phyloP scores from a whole-genome alignment of 2,113 vertebrate species.

The Aegotheles bennettii region DNA sequence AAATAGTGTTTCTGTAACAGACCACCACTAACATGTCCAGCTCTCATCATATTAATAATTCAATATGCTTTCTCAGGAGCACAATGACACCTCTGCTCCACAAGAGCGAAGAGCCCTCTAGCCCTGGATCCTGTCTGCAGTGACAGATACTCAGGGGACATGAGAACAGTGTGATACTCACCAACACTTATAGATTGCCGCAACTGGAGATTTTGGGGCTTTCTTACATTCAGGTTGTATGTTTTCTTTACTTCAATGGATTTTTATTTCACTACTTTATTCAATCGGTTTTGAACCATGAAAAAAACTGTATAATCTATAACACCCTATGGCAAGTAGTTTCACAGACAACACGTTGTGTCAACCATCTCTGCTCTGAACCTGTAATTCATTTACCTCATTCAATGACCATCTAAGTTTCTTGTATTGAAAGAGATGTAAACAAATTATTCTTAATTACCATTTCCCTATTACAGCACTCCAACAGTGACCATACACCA shows the following conservation, averaged over 20 bases:
- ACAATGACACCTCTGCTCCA: background rate
- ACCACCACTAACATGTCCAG: background rate
- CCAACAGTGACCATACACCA: background rate
- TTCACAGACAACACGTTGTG: background rate
- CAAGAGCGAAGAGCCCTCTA: background rate
- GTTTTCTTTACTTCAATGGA: background rate
- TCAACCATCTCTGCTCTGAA: background rate
- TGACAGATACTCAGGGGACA: background rate
- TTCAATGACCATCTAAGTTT: background rate
- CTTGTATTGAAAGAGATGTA: background rate
- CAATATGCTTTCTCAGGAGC: background rate
- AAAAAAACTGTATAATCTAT: background rate
- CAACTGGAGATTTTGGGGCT: background rate
- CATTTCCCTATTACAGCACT: background rate
- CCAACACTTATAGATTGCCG: background rate
- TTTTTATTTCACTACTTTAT: background rate
- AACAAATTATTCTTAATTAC: background rate
- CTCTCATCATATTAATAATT: background rate
- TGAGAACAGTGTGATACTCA: background rate
- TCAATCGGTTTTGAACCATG: background rate
- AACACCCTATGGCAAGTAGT: background rate
- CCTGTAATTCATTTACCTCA: background rate
- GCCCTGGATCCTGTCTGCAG: background rate
- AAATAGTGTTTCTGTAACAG: background rate
- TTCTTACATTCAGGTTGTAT: background rate